Evolutionary conservation across 2,113 vertebrate genomes (phyloP), one percentile per base, ranked within the genome.

Genomic region (Microtus montanus): DNA sequence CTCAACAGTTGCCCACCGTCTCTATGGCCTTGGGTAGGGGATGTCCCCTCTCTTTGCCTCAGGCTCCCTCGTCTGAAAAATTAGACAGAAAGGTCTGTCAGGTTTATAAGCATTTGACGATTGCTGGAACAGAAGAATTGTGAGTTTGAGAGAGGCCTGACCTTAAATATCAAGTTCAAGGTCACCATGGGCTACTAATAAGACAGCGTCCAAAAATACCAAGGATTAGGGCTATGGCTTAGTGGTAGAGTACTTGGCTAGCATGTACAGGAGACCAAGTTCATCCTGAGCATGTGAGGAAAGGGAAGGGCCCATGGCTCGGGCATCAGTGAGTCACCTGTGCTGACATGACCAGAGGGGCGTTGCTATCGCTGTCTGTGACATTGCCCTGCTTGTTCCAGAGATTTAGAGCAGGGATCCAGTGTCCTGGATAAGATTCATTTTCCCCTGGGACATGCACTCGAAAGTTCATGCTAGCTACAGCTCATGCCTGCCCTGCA

Each of bases 301-400:
- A 14, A 47, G 11, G 33, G 63, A 44, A 49, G 54, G 10, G 13
- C 19, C 44, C 26, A 24, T 0, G 3, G 30, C 11, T 75, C 52
- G 10, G n/a, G 44, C 33, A 30, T 73, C 41, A 64, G 74, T 19
- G 49, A 52, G 44, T 73, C 17, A 17, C 54, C 41, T 41, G 0
- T 49, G 35, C 35, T n/a, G 17, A 20, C 33, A 1, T 19, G 30
- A 41, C 47, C 58, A 6, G 22, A 52, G 44, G 28, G 12, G 5
- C 61, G 13, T 6, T 9, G 5, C 28, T 22, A 0, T 44, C 0
- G 2, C 58, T 49, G 15, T 84, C 63, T 0, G 0, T n/a, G 80
- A 49, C 26, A 2, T 28, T 33, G 30, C 41, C 47, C 22, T 58
- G 71, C 75, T 14, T 9, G 4, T 52, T 44, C 87, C 15, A 47